Conservation (phyloP, 2,888 invertebrate species). For the Sphecodes monilicornis region DNA sequence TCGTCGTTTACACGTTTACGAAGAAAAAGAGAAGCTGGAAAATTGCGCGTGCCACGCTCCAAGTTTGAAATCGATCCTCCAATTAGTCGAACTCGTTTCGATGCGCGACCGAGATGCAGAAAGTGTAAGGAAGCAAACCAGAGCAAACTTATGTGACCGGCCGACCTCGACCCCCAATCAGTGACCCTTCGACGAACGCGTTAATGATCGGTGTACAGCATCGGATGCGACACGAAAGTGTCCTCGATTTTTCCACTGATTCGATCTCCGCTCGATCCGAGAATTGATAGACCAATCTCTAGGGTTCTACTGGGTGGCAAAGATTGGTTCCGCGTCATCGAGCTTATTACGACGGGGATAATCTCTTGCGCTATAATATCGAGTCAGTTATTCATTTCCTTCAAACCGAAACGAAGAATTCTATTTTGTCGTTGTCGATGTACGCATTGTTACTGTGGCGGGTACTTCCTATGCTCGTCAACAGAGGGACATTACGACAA, state of each 20-base stretch:
- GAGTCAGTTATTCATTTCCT: too few relatives aligned
- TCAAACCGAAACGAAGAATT: too few relatives aligned
- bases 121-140: too few relatives aligned
- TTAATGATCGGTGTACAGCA: constrained; percentile 25
- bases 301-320: too few relatives aligned
- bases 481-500: too few relatives aligned
- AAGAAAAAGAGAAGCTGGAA: neutral
- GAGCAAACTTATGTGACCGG: neutral
- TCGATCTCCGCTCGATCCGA: neutral
- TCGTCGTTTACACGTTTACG: neutral
- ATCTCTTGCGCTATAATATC: too few relatives aligned
- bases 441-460: too few relatives aligned
- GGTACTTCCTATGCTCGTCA: too few relatives aligned
- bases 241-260: constrained; percentile 35
- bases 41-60: neutral
- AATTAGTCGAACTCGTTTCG: neutral
- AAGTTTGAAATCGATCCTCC: neutral
- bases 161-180: constrained; percentile 54
- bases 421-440: too few relatives aligned
- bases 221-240: constrained; percentile 37
- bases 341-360: too few relatives aligned
- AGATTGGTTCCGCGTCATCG: neutral
- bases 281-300: neutral
- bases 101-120: neutral
- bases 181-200: neutral